Percentiles rank a stretch among this genome's conserved stretches.
Evolutionary conservation across 1,140 invertebrate species (phyloP).

Genomic region (Archivesica marissinica): DNA sequence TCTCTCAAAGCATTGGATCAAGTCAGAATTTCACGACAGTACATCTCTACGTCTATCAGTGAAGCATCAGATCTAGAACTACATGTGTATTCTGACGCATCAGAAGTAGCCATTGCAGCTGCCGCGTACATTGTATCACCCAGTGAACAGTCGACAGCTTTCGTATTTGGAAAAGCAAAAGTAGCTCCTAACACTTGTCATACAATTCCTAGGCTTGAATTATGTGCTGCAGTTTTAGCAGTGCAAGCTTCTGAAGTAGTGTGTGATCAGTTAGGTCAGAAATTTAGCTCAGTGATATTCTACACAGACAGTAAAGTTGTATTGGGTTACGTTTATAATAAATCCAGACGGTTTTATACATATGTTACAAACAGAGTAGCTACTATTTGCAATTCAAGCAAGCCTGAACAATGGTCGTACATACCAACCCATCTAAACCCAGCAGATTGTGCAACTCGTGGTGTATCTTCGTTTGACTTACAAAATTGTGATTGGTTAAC

Average conservation of each 20-base stretch:
- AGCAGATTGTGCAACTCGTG: slow-evolving; percentile 66
- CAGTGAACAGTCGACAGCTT: too few relatives aligned
- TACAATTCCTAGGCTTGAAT: slow-evolving; percentile 63
- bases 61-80: background rate
- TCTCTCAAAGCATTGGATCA: background rate
- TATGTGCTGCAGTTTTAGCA: slow-evolving; percentile 61
- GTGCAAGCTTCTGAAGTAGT: slow-evolving; percentile 48
- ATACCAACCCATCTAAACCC: slow-evolving; percentile 57
- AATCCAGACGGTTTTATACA: slow-evolving; percentile 42
- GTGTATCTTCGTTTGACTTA: background rate
- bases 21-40: slow-evolving; percentile 38
- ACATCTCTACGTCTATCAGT: background rate
- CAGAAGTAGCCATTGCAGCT: slow-evolving; percentile 52
- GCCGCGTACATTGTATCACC: slow-evolving; percentile 57
- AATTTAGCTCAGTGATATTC: background rate
- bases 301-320: slow-evolving; percentile 48
- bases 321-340: slow-evolving; percentile 39
- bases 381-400: slow-evolving; percentile 56
- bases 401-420: slow-evolving; percentile 55
- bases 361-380: slow-evolving; percentile 66
- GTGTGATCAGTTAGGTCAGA: slow-evolving; percentile 16
- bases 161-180: slow-evolving; percentile 66
- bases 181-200: slow-evolving; percentile 60
- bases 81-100: slow-evolving; percentile 64
- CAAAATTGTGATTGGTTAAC: background rate